These are phyloP conservation scores for Neodon shergylaensis DNA, from an alignment of 2,113 vertebrate genomes.

Conservation along the genomic window DNA sequence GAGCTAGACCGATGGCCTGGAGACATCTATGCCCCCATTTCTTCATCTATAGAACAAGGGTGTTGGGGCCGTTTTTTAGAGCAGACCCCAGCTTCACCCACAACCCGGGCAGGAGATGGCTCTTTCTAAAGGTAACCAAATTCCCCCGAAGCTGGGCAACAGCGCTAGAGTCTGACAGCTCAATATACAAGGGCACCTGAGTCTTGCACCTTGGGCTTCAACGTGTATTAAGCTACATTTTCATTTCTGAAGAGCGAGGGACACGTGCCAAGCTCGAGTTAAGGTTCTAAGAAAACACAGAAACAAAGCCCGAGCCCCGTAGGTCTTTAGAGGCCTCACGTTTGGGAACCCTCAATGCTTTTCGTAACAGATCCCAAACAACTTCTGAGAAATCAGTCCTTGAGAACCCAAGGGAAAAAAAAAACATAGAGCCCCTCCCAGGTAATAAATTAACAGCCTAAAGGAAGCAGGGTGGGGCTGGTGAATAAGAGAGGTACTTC, in stretches of 20 bases:
- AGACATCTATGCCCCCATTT: background rate
- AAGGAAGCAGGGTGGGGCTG: background rate
- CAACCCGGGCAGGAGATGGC: background rate
- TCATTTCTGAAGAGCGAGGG: background rate
- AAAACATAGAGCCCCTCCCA: background rate
- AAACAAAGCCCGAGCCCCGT: background rate
- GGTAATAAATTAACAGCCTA: background rate
- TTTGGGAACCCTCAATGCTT: background rate
- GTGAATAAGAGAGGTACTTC: conserved; percentile 31
- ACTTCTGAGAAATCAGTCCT: conserved; percentile 9
- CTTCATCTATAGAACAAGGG: background rate
- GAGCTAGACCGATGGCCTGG: background rate
- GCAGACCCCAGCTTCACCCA: background rate
- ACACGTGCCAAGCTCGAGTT: background rate
- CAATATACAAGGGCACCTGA: background rate
- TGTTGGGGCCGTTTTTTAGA: background rate
- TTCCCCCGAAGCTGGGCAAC: background rate
- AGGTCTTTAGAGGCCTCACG: background rate
- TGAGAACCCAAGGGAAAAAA: background rate
- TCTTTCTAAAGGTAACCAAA: background rate
- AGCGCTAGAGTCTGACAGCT: background rate
- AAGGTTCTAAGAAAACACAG: background rate
- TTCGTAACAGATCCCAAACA: background rate
- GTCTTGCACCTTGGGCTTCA: background rate
- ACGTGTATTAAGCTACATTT: background rate